Conservation (phyloP, 2,888 invertebrate species). For the Netelia virgata region DNA sequence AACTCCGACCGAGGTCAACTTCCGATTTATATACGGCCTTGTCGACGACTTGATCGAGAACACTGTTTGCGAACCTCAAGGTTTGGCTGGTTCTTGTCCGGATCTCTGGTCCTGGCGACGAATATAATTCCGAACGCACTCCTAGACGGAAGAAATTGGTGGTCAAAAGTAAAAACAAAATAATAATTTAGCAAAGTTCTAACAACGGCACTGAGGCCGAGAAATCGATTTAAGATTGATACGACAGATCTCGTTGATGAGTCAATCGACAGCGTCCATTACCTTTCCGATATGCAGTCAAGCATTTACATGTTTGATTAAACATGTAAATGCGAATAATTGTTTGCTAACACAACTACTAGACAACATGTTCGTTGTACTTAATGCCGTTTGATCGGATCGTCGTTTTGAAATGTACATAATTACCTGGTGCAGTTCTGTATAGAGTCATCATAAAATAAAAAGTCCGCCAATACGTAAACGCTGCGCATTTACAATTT, state of each 20-base stretch:
- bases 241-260: not conserved
- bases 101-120: constrained; percentile 77
- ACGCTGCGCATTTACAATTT: not conserved
- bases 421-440: no score
- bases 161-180: not conserved
- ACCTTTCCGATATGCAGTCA: no score
- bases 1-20: constrained; percentile 80
- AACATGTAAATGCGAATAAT: no score
- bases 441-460: not conserved
- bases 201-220: not conserved
- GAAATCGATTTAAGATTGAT: constrained; percentile 1
- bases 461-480: not conserved
- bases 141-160: constrained; percentile 7
- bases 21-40: constrained; percentile 79
- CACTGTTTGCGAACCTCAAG: constrained; percentile 80
- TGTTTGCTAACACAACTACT: no score
- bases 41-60: constrained; percentile 82
- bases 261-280: not conserved
- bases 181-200: not conserved
- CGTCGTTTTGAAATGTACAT: no score
- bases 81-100: constrained; percentile 67
- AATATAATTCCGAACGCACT: constrained; percentile 70
- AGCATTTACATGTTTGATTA: no score
- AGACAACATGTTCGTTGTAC: no score
- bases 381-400: no score